Evolutionary conservation across 2,888 invertebrate genomes (phyloP).

Genomic region (Noctua janthina): DNA sequence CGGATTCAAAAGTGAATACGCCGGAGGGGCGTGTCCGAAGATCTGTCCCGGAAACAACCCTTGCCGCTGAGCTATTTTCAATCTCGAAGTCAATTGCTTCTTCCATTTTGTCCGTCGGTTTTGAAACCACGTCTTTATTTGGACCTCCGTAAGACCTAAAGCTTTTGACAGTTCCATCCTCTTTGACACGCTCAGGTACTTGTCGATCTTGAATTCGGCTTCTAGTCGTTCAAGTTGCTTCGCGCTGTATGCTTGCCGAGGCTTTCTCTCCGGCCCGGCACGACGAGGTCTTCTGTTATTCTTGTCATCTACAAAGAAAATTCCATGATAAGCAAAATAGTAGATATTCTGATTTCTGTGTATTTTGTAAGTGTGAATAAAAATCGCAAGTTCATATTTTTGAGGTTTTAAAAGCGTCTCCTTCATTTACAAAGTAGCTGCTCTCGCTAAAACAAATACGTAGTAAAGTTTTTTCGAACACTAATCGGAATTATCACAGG

Average conservation of each 20-base stretch:
- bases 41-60: slow-evolving; percentile 94
- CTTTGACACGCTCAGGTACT: slow-evolving; percentile 98
- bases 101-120: slow-evolving; percentile 99
- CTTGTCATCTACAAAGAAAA: slow-evolving; percentile 92
- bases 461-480: slow-evolving; percentile 85
- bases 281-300: slow-evolving; percentile 95
- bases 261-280: slow-evolving; percentile 97
- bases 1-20: slow-evolving; percentile 91
- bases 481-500: slow-evolving; percentile 89
- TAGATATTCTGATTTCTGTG: slow-evolving; percentile 25
- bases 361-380: slow-evolving; percentile 48
- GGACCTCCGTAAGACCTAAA: slow-evolving; percentile 97
- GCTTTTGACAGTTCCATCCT: slow-evolving; percentile 97
- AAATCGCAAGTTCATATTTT: slow-evolving; percentile 54
- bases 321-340: slow-evolving; percentile 30
- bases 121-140: slow-evolving; percentile 99
- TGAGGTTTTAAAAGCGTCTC: slow-evolving; percentile 65
- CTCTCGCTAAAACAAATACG: slow-evolving; percentile 85
- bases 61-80: slow-evolving; percentile 97
- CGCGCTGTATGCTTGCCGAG: slow-evolving; percentile 98
- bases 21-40: slow-evolving; percentile 91
- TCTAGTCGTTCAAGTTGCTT: slow-evolving; percentile 97
- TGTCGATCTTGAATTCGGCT: slow-evolving; percentile 98
- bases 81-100: slow-evolving; percentile 97
- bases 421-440: slow-evolving; percentile 85